phyloP scores from a whole-genome alignment of 2,888 invertebrate genomes.

The Synanthedon vespiformis region DNA sequence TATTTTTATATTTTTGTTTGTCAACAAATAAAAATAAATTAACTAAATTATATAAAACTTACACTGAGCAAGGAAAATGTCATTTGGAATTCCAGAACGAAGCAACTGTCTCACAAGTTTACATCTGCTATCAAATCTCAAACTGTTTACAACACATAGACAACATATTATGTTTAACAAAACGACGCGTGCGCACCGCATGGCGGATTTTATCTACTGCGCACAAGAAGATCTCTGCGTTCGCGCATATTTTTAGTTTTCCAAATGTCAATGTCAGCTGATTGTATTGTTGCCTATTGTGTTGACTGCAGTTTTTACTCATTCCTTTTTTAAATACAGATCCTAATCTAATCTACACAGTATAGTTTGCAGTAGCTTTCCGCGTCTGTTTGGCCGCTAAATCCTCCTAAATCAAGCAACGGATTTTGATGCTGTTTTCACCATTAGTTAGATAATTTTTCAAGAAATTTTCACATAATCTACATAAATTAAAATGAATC shows the following conservation, averaged over 20 bases:
- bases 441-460: no score
- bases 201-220: conserved; percentile 12
- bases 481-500: no score
- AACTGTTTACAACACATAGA: conserved; percentile 15
- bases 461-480: no score
- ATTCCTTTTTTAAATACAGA: background rate
- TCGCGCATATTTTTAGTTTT: conserved; percentile 4
- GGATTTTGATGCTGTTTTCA: no score
- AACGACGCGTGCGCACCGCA: conserved; percentile 33
- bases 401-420: no score
- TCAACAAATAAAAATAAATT: no score
- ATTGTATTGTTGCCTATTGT: conserved; percentile 3
- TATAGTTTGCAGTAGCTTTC: no score
- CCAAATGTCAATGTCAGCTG: conserved; percentile 35
- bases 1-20: no score
- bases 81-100: conserved; percentile 33
- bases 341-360: no score
- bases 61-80: conserved; percentile 51
- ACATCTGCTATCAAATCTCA: conserved; percentile 43
- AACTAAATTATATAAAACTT: conserved; percentile 12
- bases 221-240: conserved; percentile 1
- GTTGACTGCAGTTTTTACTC: background rate
- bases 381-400: no score
- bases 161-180: conserved; percentile 14
- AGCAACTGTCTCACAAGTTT: conserved; percentile 45